phyloP scores from a whole-genome alignment of 2,888 invertebrate genomes.

The Aromia moschata region DNA sequence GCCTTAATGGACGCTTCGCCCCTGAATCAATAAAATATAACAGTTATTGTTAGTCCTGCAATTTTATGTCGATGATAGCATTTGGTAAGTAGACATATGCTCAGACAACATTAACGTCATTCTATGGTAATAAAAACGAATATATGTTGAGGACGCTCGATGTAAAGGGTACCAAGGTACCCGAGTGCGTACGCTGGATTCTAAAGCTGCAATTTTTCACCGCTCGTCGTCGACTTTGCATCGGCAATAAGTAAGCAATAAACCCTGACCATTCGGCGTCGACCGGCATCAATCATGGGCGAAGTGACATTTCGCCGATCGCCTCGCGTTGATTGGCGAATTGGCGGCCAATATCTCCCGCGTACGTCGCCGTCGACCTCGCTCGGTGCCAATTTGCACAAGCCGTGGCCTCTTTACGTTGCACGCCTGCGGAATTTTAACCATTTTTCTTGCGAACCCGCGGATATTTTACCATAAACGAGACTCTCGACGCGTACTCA shows the following conservation, averaged over 20 bases:
- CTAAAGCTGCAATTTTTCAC: constrained; percentile 1
- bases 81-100: too few relatives aligned
- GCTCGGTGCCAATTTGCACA: constrained; percentile 42
- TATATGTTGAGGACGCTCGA: neutral
- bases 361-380: constrained; percentile 33
- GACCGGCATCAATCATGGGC: constrained; percentile 30
- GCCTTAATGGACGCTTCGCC: too few relatives aligned
- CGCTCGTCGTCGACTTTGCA: constrained; percentile 4
- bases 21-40: too few relatives aligned
- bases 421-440: constrained; percentile 36
- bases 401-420: constrained; percentile 47
- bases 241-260: constrained; percentile 27
- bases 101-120: too few relatives aligned
- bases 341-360: constrained; percentile 36
- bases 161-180: neutral
- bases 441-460: constrained; percentile 23
- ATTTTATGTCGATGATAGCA: too few relatives aligned
- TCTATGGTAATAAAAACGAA: neutral
- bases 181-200: neutral
- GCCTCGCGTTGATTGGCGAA: constrained; percentile 34
- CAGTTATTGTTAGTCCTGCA: too few relatives aligned
- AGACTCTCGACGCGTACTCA: constrained; percentile 19
- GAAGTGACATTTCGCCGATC: constrained; percentile 33
- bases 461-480: constrained; percentile 21
- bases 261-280: constrained; percentile 31